A percentile compares a stretch with the other conserved stretches of the same genome.
Evolutionary conservation across 2,888 invertebrate genomes (phyloP).

Genomic region (Agrypnus murinus): DNA sequence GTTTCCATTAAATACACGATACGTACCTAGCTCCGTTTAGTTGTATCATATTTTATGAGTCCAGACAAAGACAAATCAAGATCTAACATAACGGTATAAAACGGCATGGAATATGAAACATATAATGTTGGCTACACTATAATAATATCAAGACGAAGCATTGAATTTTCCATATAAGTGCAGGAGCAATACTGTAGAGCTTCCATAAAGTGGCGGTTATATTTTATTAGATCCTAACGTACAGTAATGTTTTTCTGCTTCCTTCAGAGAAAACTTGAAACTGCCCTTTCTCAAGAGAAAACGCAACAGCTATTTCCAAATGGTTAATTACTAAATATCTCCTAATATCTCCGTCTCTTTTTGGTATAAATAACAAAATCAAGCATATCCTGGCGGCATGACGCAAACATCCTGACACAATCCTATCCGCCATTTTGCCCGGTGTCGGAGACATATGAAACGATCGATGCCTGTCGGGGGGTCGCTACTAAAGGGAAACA

Average conservation of each 20-base stretch:
- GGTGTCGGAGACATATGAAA: slow-evolving; percentile 68
- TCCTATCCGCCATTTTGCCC: slow-evolving; percentile 67
- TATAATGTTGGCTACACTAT: slow-evolving; percentile 33
- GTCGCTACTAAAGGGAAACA: slow-evolving; percentile 62
- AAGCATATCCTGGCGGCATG: slow-evolving; percentile 48
- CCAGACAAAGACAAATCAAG: slow-evolving; percentile 38
- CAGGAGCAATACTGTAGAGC: slow-evolving; percentile 42
- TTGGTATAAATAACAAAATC: slow-evolving; percentile 38
- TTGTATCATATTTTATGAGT: slow-evolving; percentile 15
- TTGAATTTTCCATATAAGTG: slow-evolving; percentile 46
- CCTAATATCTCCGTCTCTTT: slow-evolving; percentile 48
- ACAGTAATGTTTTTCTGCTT: slow-evolving; percentile 7
- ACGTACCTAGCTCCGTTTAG: slow-evolving; percentile 29
- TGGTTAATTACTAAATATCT: slow-evolving; percentile 47
- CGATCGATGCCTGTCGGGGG: slow-evolving; percentile 66
- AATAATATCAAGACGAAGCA: slow-evolving; percentile 34
- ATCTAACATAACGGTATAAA: slow-evolving; percentile 27
- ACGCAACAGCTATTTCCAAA: not conserved
- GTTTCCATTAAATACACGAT: slow-evolving; percentile 33
- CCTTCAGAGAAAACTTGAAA: not conserved
- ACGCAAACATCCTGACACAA: slow-evolving; percentile 58
- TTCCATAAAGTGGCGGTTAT: slow-evolving; percentile 43
- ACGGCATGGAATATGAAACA: slow-evolving; percentile 31
- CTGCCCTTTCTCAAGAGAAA: too few relatives aligned
- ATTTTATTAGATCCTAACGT: slow-evolving; percentile 37